Conservation (phyloP, 1,140 invertebrate species). For the Pseudomyrmex concolor region DNA sequence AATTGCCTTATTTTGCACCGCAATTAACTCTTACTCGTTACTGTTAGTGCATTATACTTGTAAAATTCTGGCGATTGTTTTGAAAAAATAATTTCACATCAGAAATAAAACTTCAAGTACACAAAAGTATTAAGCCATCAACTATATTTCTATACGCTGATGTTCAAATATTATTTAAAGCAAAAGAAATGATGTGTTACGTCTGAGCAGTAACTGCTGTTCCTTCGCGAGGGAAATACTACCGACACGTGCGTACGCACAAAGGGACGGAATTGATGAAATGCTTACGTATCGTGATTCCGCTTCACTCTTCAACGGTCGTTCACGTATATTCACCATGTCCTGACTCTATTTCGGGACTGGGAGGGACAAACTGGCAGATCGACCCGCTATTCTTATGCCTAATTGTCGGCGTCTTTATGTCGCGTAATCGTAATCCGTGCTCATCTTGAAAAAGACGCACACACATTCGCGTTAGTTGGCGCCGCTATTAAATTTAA, state of each 20-base stretch:
- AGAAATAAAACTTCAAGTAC: no score
- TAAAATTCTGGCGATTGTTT: background rate
- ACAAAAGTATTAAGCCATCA: no score
- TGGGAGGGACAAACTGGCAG: background rate
- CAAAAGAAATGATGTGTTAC: background rate
- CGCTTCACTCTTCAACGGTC: background rate
- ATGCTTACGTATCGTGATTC: conserved; percentile 25
- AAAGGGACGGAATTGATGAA: conserved; percentile 29
- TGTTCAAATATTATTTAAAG: conserved; percentile 11
- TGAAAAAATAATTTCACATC: no score
- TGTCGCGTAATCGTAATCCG: background rate
- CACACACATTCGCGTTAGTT: background rate
- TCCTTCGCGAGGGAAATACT: background rate
- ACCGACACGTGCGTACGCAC: conserved; percentile 5
- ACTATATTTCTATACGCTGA: background rate
- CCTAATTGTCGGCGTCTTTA: conserved; percentile 26
- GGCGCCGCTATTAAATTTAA: background rate
- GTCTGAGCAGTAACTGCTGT: background rate
- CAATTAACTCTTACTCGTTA: conserved; percentile 19
- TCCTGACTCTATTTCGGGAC: conserved; percentile 59
- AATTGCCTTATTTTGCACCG: conserved; percentile 9
- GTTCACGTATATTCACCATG: background rate
- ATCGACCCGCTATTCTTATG: conserved; percentile 23
- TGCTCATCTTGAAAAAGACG: background rate
- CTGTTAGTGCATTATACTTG: background rate